Evolutionary conservation across 2,113 vertebrate genomes (phyloP).

Genomic region (Pluvianellus socialis): DNA sequence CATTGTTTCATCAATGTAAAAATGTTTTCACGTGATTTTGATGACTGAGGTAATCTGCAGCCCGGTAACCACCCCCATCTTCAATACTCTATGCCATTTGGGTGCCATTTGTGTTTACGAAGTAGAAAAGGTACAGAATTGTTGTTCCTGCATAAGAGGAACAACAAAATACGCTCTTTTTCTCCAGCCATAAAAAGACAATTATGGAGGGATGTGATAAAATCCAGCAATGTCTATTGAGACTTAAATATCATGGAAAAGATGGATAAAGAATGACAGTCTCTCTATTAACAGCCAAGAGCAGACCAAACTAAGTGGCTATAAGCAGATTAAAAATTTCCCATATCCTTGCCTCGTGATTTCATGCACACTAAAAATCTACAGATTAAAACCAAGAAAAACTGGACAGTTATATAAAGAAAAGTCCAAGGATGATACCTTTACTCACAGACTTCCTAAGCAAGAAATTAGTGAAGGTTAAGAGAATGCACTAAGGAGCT

Average conservation of each 20-base stretch:
- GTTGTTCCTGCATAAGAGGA: not conserved
- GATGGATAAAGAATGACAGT: not conserved
- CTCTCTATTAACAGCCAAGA: not conserved
- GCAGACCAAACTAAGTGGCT: not conserved
- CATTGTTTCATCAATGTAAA: not conserved
- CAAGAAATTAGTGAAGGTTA: not conserved
- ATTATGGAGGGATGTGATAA: not conserved
- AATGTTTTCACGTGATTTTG: not conserved
- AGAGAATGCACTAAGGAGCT: not conserved
- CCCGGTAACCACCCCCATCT: not conserved
- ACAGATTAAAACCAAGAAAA: not conserved
- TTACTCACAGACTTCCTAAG: not conserved
- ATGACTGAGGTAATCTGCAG: not conserved
- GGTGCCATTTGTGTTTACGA: not conserved
- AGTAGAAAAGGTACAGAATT: not conserved
- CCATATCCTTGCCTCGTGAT: not conserved
- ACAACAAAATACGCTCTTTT: not conserved
- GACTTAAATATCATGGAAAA: not conserved
- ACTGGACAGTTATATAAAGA: not conserved
- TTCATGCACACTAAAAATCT: not conserved
- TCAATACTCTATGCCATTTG: not conserved
- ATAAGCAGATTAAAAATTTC: not conserved
- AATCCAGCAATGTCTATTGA: not conserved
- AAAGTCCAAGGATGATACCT: not conserved
- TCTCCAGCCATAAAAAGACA: not conserved